A percentile compares a stretch with the other conserved stretches of the same genome.
phyloP scores from a whole-genome alignment of 2,888 invertebrate species.

The Pristionchus fissidentatus region DNA sequence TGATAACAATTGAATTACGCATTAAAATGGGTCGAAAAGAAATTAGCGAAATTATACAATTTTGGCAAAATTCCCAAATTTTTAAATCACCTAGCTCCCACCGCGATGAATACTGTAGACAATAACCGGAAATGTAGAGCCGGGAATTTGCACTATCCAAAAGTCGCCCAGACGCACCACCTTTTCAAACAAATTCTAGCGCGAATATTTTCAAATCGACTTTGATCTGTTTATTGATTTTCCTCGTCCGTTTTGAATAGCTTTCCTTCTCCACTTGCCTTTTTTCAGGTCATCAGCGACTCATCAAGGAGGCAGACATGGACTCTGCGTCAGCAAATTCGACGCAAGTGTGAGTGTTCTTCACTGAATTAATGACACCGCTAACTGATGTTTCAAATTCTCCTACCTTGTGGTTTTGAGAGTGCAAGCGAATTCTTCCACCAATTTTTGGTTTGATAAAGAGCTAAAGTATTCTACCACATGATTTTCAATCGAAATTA shows the following conservation, averaged over 20 bases:
- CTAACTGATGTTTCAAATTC: too few relatives aligned
- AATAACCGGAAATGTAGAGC: too few relatives aligned
- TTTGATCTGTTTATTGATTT: not conserved
- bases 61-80: conserved; percentile 20
- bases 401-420: too few relatives aligned
- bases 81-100: not conserved
- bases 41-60: not conserved
- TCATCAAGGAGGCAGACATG: not conserved
- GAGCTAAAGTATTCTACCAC: too few relatives aligned
- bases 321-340: not conserved
- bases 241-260: not conserved
- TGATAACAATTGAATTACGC: not conserved
- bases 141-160: not conserved
- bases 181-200: too few relatives aligned
- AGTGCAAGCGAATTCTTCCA: too few relatives aligned
- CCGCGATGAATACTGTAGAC: too few relatives aligned
- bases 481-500: too few relatives aligned
- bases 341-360: not conserved
- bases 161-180: too few relatives aligned
- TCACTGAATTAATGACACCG: too few relatives aligned
- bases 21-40: not conserved
- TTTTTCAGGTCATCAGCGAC: not conserved
- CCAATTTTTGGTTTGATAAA: too few relatives aligned
- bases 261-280: not conserved
- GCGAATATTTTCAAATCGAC: not conserved